Evolutionary conservation across 2,797 vertebrate genomes (phyloP).

Genomic region (Artibeus lituratus): DNA sequence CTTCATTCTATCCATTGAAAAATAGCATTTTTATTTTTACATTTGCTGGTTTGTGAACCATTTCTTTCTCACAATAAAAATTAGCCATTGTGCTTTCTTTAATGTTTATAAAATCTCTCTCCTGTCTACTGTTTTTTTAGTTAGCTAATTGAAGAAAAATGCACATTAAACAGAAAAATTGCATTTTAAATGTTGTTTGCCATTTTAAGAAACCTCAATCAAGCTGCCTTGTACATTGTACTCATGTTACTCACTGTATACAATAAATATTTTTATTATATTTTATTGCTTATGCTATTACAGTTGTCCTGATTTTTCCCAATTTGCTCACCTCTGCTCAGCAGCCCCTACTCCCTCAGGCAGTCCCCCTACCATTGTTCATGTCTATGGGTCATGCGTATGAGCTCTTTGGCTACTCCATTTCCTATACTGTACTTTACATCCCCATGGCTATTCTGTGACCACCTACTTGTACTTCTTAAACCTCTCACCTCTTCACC

Average conservation of each 20-base stretch:
- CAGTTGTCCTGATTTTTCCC: neutral
- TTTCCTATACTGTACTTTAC: neutral
- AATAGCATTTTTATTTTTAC: conserved; percentile 14
- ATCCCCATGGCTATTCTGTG: neutral
- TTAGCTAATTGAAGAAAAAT: conserved; percentile 22
- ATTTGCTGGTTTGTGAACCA: conserved; percentile 10
- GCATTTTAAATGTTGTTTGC: neutral
- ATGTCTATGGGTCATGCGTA: neutral
- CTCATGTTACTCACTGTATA: neutral
- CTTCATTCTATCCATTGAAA: conserved; percentile 34
- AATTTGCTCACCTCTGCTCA: neutral
- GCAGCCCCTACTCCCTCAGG: neutral
- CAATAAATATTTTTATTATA: neutral
- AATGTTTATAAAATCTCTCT: neutral
- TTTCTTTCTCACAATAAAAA: conserved; percentile 43
- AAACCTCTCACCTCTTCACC: neutral
- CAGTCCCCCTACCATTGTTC: neutral
- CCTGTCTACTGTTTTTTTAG: neutral
- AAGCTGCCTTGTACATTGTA: neutral
- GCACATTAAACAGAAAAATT: neutral
- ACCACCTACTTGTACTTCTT: neutral
- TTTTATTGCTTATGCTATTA: neutral
- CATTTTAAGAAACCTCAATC: neutral
- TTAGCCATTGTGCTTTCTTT: conserved; percentile 24
- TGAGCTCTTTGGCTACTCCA: neutral